Evolutionary conservation across 2,888 invertebrate species (phyloP).

Genomic region (Eristalinus sepulchralis): DNA sequence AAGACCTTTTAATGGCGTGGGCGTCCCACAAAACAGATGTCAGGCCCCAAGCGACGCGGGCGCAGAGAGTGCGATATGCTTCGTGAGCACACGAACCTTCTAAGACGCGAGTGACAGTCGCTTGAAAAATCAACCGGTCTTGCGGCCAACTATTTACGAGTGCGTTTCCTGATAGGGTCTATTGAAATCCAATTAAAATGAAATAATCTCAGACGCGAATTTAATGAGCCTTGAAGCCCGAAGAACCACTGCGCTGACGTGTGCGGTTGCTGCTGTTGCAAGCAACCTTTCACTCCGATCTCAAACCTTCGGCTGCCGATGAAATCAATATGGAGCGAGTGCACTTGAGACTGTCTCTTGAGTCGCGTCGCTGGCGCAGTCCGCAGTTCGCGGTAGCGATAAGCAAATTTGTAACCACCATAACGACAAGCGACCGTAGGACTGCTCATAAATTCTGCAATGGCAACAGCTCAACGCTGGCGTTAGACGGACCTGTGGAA

Average conservation of each 20-base stretch:
- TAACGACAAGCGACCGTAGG: not conserved
- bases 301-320: constrained; percentile 36
- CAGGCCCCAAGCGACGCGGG: constrained; percentile 45
- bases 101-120: constrained; percentile 53
- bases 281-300: constrained; percentile 52
- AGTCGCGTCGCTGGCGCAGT: not conserved
- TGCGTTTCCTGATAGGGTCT: constrained; percentile 61
- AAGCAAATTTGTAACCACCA: constrained; percentile 60
- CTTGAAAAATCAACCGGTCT: constrained; percentile 53
- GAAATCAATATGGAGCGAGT: constrained; percentile 45
- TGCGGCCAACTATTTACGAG: constrained; percentile 41
- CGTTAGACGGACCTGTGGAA: constrained; percentile 1
- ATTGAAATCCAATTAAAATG: constrained; percentile 69
- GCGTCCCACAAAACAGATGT: constrained; percentile 59
- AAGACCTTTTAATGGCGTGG: constrained; percentile 47
- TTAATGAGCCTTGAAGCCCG: constrained; percentile 68
- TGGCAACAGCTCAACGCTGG: constrained; percentile 11
- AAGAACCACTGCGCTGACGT: constrained; percentile 29
- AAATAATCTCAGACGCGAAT: constrained; percentile 42
- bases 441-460: constrained; percentile 55
- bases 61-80: constrained; percentile 47
- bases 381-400: constrained; percentile 47
- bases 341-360: constrained; percentile 3
- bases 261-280: constrained; percentile 21
- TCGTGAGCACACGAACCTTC: constrained; percentile 32